Conservation (phyloP, 2,797 vertebrate species). For the Coreius guichenoti region DNA sequence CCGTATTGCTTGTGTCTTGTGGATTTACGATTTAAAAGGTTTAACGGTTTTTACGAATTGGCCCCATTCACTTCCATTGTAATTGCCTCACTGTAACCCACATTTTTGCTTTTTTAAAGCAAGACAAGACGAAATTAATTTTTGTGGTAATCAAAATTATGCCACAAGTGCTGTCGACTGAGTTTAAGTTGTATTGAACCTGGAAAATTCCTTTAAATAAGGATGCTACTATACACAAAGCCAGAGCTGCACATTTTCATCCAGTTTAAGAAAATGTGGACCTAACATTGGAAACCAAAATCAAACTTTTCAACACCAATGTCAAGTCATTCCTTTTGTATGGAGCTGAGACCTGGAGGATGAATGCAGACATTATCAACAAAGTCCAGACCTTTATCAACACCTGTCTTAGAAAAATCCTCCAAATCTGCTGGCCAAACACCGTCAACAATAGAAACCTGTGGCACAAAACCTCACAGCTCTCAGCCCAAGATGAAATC, state of each 20-base stretch:
- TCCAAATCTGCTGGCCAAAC: neutral
- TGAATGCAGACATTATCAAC: neutral
- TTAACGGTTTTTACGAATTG: neutral
- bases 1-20: neutral
- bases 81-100: neutral
- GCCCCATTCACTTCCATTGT: neutral
- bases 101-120: conserved; percentile 13
- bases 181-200: neutral
- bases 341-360: neutral
- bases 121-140: neutral
- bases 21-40: neutral
- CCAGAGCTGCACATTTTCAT: neutral
- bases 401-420: neutral
- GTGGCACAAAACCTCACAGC: neutral
- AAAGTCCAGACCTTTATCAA: neutral
- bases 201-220: neutral
- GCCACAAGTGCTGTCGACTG: neutral
- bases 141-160: conserved; percentile 9
- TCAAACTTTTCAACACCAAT: neutral
- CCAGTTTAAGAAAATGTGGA: neutral
- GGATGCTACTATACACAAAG: neutral
- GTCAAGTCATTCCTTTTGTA: neutral
- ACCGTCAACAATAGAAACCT: neutral
- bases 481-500: neutral
- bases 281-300: neutral